Percentiles rank a stretch among this genome's conserved stretches.
phyloP scores from a whole-genome alignment of 2,888 invertebrate species.

The Zaprionus bogoriensis region DNA sequence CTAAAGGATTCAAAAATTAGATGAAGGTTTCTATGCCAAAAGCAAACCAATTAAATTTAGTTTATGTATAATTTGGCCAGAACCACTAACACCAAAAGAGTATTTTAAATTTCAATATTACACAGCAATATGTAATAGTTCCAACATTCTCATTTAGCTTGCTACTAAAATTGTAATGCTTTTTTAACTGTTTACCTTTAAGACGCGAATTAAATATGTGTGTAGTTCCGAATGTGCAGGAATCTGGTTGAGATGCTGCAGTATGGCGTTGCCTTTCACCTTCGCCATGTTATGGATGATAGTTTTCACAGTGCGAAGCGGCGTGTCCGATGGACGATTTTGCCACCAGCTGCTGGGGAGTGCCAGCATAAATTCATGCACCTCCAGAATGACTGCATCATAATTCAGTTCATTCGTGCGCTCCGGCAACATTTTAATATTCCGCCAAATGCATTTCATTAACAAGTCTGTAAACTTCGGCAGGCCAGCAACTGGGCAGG shows the following conservation, averaged over 20 bases:
- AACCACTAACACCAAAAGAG: no score
- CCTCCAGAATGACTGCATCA: constrained; percentile 90
- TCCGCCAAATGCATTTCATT: constrained; percentile 98
- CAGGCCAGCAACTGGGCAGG: constrained; percentile 87
- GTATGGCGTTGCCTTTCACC: constrained; percentile 91
- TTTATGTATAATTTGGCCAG: no score
- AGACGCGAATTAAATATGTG: constrained; percentile 91
- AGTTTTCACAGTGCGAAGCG: constrained; percentile 95
- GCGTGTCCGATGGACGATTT: constrained; percentile 92
- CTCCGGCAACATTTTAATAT: constrained; percentile 92
- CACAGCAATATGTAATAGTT: no score
- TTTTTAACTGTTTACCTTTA: constrained; percentile 84
- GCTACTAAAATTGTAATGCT: not conserved
- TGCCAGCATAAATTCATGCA: constrained; percentile 94
- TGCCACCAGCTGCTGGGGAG: constrained; percentile 95
- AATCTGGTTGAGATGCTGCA: constrained; percentile 90
- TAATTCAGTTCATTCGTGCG: constrained; percentile 90
- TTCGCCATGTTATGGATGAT: constrained; percentile 95
- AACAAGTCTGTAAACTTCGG: constrained; percentile 91
- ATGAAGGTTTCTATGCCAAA: not conserved
- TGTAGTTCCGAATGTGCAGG: constrained; percentile 92
- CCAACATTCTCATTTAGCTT: not conserved
- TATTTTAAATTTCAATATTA: no score
- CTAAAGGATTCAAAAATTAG: no score
- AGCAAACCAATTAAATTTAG: no score